These are phyloP conservation scores for Dendrocincla fuliginosa DNA, from an alignment of 2,797 vertebrate genomes.

Conservation along the genomic window DNA sequence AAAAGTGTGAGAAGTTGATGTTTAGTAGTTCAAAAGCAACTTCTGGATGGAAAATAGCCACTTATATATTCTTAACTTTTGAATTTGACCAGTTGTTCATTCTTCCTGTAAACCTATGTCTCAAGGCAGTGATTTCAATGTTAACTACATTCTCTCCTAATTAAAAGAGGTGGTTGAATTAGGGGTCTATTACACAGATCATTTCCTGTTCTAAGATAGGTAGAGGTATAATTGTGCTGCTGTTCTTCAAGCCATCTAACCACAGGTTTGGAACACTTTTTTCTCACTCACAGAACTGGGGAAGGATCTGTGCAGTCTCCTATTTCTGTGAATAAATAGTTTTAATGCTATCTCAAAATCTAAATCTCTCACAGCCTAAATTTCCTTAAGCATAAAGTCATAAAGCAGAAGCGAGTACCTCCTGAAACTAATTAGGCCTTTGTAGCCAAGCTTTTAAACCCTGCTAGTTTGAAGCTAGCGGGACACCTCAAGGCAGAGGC, in stretches of 20 bases:
- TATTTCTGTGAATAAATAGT: neutral
- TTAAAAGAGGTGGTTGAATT: slow-evolving; percentile 36
- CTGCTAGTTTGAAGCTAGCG: neutral
- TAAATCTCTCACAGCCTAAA: neutral
- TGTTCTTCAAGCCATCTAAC: neutral
- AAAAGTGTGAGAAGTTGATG: neutral
- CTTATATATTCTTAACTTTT: neutral
- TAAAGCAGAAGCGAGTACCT: neutral
- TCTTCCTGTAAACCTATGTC: neutral
- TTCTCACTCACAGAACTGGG: neutral
- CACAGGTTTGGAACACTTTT: neutral
- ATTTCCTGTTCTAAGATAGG: slow-evolving; percentile 32
- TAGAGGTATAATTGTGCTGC: neutral
- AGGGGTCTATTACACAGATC: slow-evolving; percentile 7
- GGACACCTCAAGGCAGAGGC: neutral
- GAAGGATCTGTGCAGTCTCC: neutral
- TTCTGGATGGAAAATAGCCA: neutral
- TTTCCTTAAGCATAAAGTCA: neutral
- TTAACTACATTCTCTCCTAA: slow-evolving; percentile 10
- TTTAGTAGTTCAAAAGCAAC: neutral
- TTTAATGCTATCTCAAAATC: neutral
- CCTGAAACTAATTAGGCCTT: neutral
- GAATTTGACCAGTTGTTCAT: neutral
- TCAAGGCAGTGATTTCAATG: slow-evolving; percentile 16
- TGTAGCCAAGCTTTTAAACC: neutral